These are phyloP conservation scores for Egretta garzetta DNA, from an alignment of 2,113 vertebrate species.

Conservation along the genomic window DNA sequence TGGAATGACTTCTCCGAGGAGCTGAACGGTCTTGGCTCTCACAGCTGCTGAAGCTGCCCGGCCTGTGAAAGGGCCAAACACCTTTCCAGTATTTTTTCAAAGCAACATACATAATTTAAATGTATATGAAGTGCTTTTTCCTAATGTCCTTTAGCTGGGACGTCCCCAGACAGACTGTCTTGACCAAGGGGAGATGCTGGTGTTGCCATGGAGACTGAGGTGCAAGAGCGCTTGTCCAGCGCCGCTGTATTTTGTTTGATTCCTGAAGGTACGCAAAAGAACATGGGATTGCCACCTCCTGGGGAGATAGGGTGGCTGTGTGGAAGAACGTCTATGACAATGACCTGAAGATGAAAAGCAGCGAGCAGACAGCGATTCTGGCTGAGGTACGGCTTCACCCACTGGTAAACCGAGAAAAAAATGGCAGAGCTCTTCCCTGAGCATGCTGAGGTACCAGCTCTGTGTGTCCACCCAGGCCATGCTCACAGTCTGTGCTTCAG, in stretches of 20 bases:
- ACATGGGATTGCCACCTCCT: background rate
- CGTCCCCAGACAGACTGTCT: too few species aligned
- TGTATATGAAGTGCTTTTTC: background rate
- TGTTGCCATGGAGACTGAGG: background rate
- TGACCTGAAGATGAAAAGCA: slow-evolving; percentile 35
- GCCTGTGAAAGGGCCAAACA: background rate
- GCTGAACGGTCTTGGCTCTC: accelerated
- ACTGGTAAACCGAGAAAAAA: background rate
- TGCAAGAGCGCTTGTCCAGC: background rate
- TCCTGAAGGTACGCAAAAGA: slow-evolving; percentile 47
- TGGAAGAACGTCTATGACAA: slow-evolving; percentile 36
- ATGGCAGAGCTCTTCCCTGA: slow-evolving; percentile 52
- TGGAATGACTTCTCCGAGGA: accelerated
- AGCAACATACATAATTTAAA: background rate
- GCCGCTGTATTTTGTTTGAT: background rate
- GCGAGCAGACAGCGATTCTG: slow-evolving; percentile 39
- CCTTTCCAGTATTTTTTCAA: background rate
- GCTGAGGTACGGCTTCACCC: slow-evolving; percentile 52
- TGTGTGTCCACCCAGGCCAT: slow-evolving; percentile 58
- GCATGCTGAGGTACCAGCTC: slow-evolving; percentile 36
- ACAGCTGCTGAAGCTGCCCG: background rate
- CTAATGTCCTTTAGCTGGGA: background rate
- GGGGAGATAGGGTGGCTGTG: slow-evolving; percentile 55
- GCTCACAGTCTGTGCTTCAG: slow-evolving; percentile 45
- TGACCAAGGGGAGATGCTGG: background rate